These are phyloP conservation scores for Myotis daubentonii DNA, from an alignment of 2,797 vertebrate genomes.

Conservation along the genomic window DNA sequence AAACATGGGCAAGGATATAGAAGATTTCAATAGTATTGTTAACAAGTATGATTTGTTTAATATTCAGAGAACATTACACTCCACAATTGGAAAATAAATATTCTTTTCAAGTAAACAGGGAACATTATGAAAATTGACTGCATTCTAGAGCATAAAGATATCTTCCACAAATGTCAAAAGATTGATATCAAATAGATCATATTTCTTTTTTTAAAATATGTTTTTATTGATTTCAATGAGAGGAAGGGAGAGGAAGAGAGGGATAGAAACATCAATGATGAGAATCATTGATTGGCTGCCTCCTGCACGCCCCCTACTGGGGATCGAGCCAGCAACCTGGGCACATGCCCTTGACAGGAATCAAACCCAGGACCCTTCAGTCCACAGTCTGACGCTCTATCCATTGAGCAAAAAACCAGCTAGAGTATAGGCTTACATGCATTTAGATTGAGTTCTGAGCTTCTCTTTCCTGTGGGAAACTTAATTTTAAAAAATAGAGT, in stretches of 20 bases:
- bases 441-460: constrained; percentile 3
- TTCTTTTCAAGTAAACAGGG: background rate
- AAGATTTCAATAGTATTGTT: background rate
- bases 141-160: background rate
- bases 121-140: constrained; percentile 9
- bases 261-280: too few relatives aligned
- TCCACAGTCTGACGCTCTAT: too few relatives aligned
- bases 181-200: background rate
- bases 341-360: too few relatives aligned
- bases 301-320: too few relatives aligned
- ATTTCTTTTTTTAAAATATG: background rate
- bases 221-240: too few relatives aligned
- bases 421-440: background rate
- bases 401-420: too few relatives aligned
- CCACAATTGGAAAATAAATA: background rate
- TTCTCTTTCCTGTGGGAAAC: constrained; percentile 13
- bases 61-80: background rate
- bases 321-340: too few relatives aligned
- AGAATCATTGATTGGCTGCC: too few relatives aligned
- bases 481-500: background rate
- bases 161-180: background rate
- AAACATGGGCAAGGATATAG: background rate
- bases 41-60: constrained; percentile 3
- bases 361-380: too few relatives aligned
- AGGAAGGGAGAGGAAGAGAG: too few relatives aligned